Evolutionary conservation across 2,113 vertebrate genomes (phyloP).

Genomic region (Dicerorhinus sumatrensis): DNA sequence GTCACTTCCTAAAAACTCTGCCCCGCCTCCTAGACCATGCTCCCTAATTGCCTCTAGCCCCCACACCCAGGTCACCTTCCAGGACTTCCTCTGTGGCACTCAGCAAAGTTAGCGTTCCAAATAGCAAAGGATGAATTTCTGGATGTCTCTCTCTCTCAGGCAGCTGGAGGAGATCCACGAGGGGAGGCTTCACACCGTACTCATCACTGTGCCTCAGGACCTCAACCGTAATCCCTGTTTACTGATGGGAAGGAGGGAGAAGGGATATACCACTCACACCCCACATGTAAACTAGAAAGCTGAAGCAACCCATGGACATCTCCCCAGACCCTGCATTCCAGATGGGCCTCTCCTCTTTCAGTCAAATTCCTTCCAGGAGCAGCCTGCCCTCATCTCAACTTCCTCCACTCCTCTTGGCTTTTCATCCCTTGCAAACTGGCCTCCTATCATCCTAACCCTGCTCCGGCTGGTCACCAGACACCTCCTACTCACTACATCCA

Average conservation of each 20-base stretch:
- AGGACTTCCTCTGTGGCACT: neutral
- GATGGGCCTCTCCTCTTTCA: too few relatives aligned
- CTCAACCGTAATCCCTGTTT: neutral
- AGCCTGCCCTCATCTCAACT: too few relatives aligned
- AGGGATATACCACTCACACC: neutral
- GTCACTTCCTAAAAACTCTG: neutral
- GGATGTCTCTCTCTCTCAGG: accelerated
- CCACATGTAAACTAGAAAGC: too few relatives aligned
- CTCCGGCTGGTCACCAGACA: too few relatives aligned
- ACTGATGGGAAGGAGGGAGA: neutral
- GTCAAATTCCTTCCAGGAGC: too few relatives aligned
- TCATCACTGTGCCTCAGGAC: neutral
- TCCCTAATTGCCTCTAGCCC: neutral
- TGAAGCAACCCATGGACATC: too few relatives aligned
- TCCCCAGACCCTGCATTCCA: too few relatives aligned
- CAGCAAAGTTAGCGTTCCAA: neutral
- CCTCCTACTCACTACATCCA: too few relatives aligned
- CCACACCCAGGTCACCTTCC: neutral
- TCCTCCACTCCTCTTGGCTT: too few relatives aligned
- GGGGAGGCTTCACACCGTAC: neutral
- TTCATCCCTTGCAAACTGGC: too few relatives aligned
- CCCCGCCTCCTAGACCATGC: neutral
- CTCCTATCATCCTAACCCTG: too few relatives aligned
- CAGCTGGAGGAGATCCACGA: neutral
- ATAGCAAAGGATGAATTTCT: neutral